These are phyloP conservation scores for Aproaerema taeniolella DNA, from an alignment of 2,888 invertebrate genomes.

Conservation along the genomic window DNA sequence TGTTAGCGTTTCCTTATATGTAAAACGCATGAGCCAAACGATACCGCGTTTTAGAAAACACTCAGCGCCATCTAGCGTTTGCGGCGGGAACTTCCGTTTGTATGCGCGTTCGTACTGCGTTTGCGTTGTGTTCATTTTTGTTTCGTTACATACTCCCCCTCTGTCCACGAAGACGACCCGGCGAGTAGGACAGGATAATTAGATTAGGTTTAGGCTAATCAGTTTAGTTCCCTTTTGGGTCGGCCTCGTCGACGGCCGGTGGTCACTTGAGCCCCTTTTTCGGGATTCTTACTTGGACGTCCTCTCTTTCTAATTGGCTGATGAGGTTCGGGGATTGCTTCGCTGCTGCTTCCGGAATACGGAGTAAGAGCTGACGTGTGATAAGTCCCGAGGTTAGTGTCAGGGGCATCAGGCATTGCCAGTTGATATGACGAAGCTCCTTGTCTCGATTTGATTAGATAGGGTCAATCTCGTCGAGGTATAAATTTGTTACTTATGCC, in stretches of 20 bases:
- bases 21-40: too few relatives aligned
- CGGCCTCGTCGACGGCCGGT: neutral
- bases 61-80: too few relatives aligned
- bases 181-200: slow-evolving; percentile 1
- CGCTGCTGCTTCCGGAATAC: slow-evolving; percentile 9
- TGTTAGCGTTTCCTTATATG: too few relatives aligned
- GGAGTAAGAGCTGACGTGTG: slow-evolving; percentile 19
- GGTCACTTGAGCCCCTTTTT: neutral
- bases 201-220: neutral
- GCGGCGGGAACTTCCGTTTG: too few relatives aligned
- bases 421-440: neutral
- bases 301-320: slow-evolving; percentile 19
- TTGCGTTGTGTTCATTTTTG: too few relatives aligned
- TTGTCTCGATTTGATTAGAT: slow-evolving; percentile 1
- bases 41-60: too few relatives aligned
- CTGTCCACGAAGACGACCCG: slow-evolving; percentile 6
- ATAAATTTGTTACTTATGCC: slow-evolving; percentile 6
- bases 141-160: slow-evolving; percentile 7
- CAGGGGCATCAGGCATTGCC: neutral
- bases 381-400: slow-evolving; percentile 16
- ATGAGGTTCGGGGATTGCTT: slow-evolving; percentile 12
- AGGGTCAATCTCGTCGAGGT: slow-evolving; percentile 13
- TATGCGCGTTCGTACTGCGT: too few relatives aligned
- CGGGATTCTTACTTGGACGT: slow-evolving; percentile 14
- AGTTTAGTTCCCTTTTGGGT: neutral